phyloP scores from a whole-genome alignment of 1,140 invertebrate genomes.

The Bombus huntii region DNA sequence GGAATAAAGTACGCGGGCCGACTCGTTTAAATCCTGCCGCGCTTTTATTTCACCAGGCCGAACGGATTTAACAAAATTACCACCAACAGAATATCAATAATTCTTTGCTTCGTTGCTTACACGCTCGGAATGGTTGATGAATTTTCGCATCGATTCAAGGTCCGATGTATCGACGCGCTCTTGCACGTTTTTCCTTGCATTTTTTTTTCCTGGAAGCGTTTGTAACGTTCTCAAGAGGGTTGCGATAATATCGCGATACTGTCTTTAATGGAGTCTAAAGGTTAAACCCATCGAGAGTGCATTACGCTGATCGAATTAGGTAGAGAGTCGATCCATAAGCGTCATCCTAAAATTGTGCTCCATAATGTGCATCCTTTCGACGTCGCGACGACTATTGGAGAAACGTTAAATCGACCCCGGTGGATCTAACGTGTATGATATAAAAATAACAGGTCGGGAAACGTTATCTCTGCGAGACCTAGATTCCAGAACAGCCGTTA shows the following conservation, averaged over 20 bases:
- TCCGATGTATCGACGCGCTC: not conserved
- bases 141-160: not conserved
- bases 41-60: not conserved
- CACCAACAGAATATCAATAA: not conserved
- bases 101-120: not conserved
- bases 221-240: slow-evolving; percentile 2
- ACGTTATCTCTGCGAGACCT: not conserved
- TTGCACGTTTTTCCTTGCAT: too few relatives aligned
- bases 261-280: slow-evolving; percentile 18
- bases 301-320: slow-evolving; percentile 25
- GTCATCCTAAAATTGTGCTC: not conserved
- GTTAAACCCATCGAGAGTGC: slow-evolving; percentile 19
- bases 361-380: not conserved
- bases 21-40: not conserved
- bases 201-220: not conserved
- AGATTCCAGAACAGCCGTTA: not conserved
- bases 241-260: slow-evolving; percentile 6
- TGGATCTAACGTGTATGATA: not conserved
- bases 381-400: not conserved
- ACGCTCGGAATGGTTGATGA: not conserved
- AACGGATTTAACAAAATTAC: too few relatives aligned
- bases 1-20: not conserved
- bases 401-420: not conserved
- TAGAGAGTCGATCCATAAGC: not conserved
- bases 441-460: not conserved